Base-by-base conservation (phyloP, 2,113 vertebrate genomes). In the Mirza zaza region DNA sequence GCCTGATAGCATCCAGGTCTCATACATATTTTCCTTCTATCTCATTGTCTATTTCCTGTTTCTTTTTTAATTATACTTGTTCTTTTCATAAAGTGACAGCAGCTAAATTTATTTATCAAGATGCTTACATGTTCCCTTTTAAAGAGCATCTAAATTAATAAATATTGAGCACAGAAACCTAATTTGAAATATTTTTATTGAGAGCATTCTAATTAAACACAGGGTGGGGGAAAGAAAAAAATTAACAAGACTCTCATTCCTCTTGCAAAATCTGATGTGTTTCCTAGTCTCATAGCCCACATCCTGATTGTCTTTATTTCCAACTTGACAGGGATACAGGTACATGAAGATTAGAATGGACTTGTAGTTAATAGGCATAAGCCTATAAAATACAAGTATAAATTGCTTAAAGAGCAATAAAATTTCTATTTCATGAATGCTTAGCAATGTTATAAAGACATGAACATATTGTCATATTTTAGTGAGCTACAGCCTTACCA, bases 381-480 rank as follows among this genome's bases (percentile, higher is more conserved):
- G 90, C 39, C 65, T 94, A 10, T 94, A 75, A 75, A 86, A 20
- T 39, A 45, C 73, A 96, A 90, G 68, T 79, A 94, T 96, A 96
- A 97, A 96, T 91, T 91, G 57, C 15, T 6, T 97, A 67, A 88
- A 90, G 86, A 90, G 82, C 67, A 96, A 80, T 93, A 89, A 81
- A 90, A 55, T 52, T 85, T 96, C 68, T 89, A 34, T 59, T 91
- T 94, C 85, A 45, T 70, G 71, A 93, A 82, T 95, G 1, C 91
- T 97, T 92, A 93, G 39, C n/a, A 29, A 8, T 50, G 4, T 96
- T 98, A 94, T 86, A 76, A 97, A 95, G 90, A 97, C 77, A 85
- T 94, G 71, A 95, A 39, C 68, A 27, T 81, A 70, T 94, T 98
- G 63, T 59, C 68, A 52, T 96, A 96, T 91, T 97, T 97, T 88